phyloP scores from a whole-genome alignment of 2,888 invertebrate species.

The Stenoptilia bipunctidactyla region DNA sequence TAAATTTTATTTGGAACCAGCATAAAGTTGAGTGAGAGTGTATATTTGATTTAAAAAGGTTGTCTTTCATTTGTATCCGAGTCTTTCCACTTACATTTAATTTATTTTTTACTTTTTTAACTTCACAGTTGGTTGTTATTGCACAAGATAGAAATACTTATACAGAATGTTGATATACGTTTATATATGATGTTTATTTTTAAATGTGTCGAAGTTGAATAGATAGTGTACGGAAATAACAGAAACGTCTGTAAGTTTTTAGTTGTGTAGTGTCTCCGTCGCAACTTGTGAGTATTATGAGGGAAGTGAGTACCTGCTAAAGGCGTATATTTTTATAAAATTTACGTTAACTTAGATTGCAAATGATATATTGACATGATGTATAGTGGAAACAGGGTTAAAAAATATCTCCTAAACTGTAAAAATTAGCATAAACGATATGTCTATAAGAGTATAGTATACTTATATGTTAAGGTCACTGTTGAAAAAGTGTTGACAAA shows the following conservation, averaged over 20 bases:
- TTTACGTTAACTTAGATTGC: slow-evolving; percentile 36
- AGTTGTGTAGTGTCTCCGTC: no score
- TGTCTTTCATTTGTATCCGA: slow-evolving; percentile 11
- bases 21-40: background rate
- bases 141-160: slow-evolving; percentile 25
- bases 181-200: slow-evolving; percentile 13
- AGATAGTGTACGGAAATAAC: no score
- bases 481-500: slow-evolving; percentile 24
- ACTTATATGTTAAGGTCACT: background rate
- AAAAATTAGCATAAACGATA: slow-evolving; percentile 53
- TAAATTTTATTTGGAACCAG: background rate
- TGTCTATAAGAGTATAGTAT: slow-evolving; percentile 46
- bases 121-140: slow-evolving; percentile 18
- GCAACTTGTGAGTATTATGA: background rate
- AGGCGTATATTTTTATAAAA: slow-evolving; percentile 14
- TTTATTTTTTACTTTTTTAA: slow-evolving; percentile 17
- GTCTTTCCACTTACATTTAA: slow-evolving; percentile 36
- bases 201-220: slow-evolving; percentile 1
- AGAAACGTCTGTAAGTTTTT: no score
- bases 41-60: background rate
- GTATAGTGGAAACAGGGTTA: slow-evolving; percentile 71
- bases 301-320: slow-evolving; percentile 4
- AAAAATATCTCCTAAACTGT: slow-evolving; percentile 67
- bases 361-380: slow-evolving; percentile 50
- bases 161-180: slow-evolving; percentile 17